Evolutionary conservation across 2,888 invertebrate genomes (phyloP), one percentile per base, ranked within the genome.

Genomic region (Abscondita cerata): DNA sequence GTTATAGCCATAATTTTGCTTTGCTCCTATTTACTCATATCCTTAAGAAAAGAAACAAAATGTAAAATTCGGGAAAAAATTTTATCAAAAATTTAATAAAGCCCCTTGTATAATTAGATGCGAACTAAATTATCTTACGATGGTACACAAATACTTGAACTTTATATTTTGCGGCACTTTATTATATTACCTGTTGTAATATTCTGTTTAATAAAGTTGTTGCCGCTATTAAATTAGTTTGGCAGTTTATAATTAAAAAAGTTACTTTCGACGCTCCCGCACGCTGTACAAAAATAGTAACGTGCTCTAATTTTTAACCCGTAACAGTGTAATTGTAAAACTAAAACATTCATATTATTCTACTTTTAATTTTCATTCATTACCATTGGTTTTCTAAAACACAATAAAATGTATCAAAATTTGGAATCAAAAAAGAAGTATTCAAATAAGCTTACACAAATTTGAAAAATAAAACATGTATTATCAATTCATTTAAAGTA

Each of bases 171-270:
- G n/a, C 56, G 48, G 62, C 57, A 59, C 59, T 59, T 71, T 66
- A 69, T 67, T 60, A 68, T 68, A 66, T 70, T 70, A 70, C 71
- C 68, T 70, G 70, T 67, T 61, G 64, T 72, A 70, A 69, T 68
- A 67, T 68, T 70, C 66, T 68, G 68, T 70, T 68, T 71, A 71
- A 71, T 66, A 71, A 74, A 73, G 73, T 72, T 71, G 65, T n/a
- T 65, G 58, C 59, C 64, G 66, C 68, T 63, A 66, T 70, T 71
- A 71, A 72, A 72, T 72, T 70, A 71, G 72, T 72, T 74, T 69
- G 63, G 53, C 70, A 72, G 71, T 74, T 73, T 73, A 71, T 74
- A 74, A 74, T 74, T 74, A 74, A 73, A 74, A 74, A 74, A 74
- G 71, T 74, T 74, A 55, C 54, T 54, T 53, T 58, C 54, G 62